These are phyloP conservation scores for Oriolus oriolus DNA, from an alignment of 2,113 vertebrate species.

Conservation along the genomic window DNA sequence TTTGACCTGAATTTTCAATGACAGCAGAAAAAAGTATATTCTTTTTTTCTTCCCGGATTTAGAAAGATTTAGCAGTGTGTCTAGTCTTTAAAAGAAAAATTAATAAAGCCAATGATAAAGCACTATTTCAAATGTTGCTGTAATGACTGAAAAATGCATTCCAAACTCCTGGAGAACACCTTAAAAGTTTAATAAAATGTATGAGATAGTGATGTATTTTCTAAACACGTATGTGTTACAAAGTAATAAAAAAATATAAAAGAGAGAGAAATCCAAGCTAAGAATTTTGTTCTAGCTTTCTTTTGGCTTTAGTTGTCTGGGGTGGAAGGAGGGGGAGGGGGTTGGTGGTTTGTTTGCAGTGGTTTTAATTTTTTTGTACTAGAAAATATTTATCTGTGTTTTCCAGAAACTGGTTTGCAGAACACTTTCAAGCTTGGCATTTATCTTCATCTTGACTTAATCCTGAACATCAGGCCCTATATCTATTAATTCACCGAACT, in stretches of 20 bases:
- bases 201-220: neutral
- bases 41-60: neutral
- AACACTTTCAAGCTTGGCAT: neutral
- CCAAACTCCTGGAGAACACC: neutral
- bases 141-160: neutral
- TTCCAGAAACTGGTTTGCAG: neutral
- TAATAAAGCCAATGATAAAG: neutral
- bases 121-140: neutral
- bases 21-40: neutral
- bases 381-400: neutral
- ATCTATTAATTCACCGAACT: neutral
- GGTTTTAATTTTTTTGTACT: neutral
- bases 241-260: neutral
- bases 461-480: neutral
- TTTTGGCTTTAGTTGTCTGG: neutral
- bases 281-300: neutral
- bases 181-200: neutral
- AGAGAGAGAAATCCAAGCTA: neutral
- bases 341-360: neutral
- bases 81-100: neutral
- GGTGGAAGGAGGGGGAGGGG: accelerated
- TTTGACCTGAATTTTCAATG: conserved; percentile 20
- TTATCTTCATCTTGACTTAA: neutral
- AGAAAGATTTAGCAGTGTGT: neutral
- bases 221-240: neutral